These are phyloP conservation scores for Theonella swinhoei DNA, from an alignment of 37 sponge, comb jelly and placozoan species.

Conservation along the genomic window DNA sequence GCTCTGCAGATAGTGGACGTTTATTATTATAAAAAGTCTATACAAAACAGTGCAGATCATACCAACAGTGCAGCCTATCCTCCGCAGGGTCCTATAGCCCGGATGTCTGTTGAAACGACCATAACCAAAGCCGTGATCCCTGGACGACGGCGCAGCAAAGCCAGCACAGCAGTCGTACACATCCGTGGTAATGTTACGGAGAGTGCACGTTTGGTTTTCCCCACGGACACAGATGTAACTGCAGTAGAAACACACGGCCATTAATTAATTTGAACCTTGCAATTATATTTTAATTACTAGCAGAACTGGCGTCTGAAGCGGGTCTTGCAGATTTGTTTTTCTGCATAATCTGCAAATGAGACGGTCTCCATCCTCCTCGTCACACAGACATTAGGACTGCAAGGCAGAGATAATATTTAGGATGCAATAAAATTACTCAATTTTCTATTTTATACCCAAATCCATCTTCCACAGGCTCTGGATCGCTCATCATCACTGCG, in stretches of 20 bases:
- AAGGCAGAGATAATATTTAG: too few relatives aligned
- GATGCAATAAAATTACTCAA: too few relatives aligned
- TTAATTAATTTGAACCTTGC: too few relatives aligned
- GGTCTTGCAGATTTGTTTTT: too few relatives aligned
- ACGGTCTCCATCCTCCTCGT: background rate
- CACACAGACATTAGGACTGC: conserved; percentile 22
- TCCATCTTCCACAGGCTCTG: background rate
- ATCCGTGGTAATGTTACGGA: background rate
- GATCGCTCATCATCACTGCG: background rate
- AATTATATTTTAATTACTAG: too few relatives aligned
- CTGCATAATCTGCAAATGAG: too few relatives aligned
- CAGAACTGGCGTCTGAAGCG: too few relatives aligned
- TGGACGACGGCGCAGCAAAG: background rate
- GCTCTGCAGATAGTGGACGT: conserved; percentile 2
- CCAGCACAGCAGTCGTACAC: conserved; percentile 31
- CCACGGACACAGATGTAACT: background rate
- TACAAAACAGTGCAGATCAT: background rate
- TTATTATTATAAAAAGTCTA: background rate
- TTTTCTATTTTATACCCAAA: background rate
- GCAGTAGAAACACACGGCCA: too few relatives aligned
- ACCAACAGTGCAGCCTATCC: conserved; percentile 36
- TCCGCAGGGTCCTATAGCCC: background rate
- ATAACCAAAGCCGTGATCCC: background rate
- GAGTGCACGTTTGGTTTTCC: background rate
- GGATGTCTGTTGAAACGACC: background rate